Conservation (phyloP, 2,113 vertebrate genomes). For the human region DNA sequence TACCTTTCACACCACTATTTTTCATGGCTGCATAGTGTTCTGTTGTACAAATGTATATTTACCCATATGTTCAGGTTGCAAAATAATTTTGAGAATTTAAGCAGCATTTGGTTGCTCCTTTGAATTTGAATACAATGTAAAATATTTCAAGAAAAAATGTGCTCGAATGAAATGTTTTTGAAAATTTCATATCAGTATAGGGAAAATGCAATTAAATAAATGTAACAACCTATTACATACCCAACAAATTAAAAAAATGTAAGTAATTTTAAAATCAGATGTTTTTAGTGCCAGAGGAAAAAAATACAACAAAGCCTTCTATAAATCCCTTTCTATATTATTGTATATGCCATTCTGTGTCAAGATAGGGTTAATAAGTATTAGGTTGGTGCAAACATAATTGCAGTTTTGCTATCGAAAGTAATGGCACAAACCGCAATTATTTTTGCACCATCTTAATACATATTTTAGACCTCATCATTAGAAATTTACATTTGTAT, state of each 20-base stretch:
- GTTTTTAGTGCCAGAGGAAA: background rate
- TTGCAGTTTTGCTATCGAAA: too few relatives aligned
- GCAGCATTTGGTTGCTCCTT: background rate
- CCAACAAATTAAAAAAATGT: constrained; percentile 33
- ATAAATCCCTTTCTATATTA: background rate
- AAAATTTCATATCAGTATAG: background rate
- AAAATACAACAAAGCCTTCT: background rate
- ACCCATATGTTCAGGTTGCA: background rate
- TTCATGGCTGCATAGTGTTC: background rate
- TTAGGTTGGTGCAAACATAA: too few relatives aligned
- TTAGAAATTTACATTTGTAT: background rate
- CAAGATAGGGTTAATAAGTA: background rate
- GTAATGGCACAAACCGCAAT: too few relatives aligned
- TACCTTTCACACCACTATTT: background rate
- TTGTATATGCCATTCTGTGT: background rate
- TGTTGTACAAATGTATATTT: background rate
- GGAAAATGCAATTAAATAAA: constrained; percentile 3
- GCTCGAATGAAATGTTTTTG: background rate
- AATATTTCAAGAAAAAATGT: background rate
- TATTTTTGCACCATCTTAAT: too few relatives aligned
- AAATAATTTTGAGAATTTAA: constrained; percentile 1
- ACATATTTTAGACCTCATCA: background rate
- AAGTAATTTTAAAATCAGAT: background rate
- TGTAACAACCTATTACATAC: background rate
- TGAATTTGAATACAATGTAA: background rate